Percentiles rank a stretch among this genome's conserved stretches.
Evolutionary conservation across 1,140 invertebrate species (phyloP).

Genomic region (Odontomachus brunneus): DNA sequence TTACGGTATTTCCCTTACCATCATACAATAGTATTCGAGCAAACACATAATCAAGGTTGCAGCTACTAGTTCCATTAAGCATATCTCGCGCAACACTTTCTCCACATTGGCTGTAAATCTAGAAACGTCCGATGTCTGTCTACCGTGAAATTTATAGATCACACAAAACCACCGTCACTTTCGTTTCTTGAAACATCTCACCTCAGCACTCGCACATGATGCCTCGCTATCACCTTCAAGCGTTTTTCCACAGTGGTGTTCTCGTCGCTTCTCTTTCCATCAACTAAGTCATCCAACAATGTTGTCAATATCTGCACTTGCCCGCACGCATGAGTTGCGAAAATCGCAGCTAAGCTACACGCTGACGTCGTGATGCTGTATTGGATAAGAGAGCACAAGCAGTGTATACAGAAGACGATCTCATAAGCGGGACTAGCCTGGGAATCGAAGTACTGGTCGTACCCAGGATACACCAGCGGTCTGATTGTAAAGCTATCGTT

Average conservation of each 20-base stretch:
- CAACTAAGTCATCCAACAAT: conserved; percentile 51
- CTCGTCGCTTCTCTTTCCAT: not conserved
- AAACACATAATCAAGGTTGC: conserved; percentile 62
- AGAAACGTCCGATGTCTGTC: conserved; percentile 40
- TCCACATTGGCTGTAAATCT: conserved; percentile 57
- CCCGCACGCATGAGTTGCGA: conserved; percentile 74
- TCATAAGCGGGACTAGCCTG: conserved; percentile 72
- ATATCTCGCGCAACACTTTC: conserved; percentile 58
- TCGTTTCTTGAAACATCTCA: not conserved
- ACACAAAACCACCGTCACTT: not conserved
- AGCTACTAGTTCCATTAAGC: conserved; percentile 49
- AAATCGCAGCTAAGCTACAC: conserved; percentile 72
- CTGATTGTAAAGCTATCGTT: conserved; percentile 49
- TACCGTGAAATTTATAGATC: not conserved
- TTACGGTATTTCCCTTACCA: conserved; percentile 45
- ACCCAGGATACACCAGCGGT: conserved; percentile 68
- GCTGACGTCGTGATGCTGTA: conserved; percentile 68
- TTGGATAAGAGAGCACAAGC: conserved; percentile 66
- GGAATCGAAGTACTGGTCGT: conserved; percentile 70
- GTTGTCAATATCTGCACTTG: conserved; percentile 66
- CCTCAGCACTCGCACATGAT: conserved; percentile 60
- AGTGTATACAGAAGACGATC: conserved; percentile 70
- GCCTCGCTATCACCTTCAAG: conserved; percentile 29
- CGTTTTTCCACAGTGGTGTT: not conserved
- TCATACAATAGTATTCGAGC: conserved; percentile 67